These are phyloP conservation scores for Phrynosoma blainvillii DNA, from an alignment of 2,113 vertebrate species.

Conservation along the genomic window DNA sequence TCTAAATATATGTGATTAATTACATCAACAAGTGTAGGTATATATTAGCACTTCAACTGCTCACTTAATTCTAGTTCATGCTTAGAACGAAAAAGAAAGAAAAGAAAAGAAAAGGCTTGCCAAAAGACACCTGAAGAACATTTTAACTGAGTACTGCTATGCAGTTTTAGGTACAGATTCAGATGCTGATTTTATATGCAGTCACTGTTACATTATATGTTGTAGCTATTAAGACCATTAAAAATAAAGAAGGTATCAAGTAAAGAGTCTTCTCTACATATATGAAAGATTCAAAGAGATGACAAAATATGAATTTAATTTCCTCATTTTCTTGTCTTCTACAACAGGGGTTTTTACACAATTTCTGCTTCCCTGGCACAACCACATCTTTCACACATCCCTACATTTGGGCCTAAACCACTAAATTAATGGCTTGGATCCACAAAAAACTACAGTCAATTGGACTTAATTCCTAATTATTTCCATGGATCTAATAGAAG, in stretches of 20 bases:
- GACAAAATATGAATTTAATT: neutral
- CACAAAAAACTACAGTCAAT: neutral
- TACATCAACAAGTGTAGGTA: neutral
- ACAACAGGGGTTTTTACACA: neutral
- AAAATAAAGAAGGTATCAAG: neutral
- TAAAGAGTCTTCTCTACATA: neutral
- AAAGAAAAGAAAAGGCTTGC: neutral
- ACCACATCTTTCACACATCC: neutral
- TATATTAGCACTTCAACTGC: neutral
- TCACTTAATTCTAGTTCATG: neutral
- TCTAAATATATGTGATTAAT: neutral
- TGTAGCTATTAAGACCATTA: neutral
- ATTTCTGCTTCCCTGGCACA: neutral
- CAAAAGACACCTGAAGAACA: slow-evolving; percentile 5
- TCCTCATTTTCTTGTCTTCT: neutral
- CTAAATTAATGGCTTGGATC: neutral
- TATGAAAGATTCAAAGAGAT: neutral
- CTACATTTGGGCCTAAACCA: neutral
- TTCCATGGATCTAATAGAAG: neutral
- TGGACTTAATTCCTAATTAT: neutral
- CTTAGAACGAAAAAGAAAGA: neutral
- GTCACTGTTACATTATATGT: neutral
- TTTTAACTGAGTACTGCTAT: slow-evolving; percentile 19
- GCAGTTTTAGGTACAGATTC: neutral
- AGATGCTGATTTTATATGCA: neutral